These are phyloP conservation scores for Equus quagga DNA, from an alignment of 2,113 vertebrate genomes.

Conservation along the genomic window DNA sequence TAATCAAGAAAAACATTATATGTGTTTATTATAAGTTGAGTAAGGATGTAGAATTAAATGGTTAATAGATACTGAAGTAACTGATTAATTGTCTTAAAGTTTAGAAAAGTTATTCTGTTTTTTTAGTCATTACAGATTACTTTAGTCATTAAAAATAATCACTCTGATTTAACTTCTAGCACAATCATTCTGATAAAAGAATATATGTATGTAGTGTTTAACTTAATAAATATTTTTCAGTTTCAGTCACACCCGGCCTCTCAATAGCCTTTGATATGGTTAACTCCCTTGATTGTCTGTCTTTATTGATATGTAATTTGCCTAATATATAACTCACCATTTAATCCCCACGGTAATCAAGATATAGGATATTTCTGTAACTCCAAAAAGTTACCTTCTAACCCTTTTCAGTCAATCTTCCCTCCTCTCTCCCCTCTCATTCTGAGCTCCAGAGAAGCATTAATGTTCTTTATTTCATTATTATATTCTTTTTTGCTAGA, in stretches of 20 bases:
- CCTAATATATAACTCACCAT: neutral
- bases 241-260: neutral
- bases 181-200: neutral
- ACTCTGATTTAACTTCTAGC: neutral
- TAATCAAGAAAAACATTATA: neutral
- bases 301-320: neutral
- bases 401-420: neutral
- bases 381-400: neutral
- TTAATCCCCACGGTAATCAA: neutral
- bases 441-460: neutral
- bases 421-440: too few relatives aligned
- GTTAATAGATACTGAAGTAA: neutral
- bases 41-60: neutral
- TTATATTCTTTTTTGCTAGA: neutral
- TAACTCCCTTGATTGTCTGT: neutral
- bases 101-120: slow-evolving; percentile 15
- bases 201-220: neutral
- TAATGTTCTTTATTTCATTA: neutral
- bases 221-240: neutral
- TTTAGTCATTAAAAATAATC: neutral
- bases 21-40: neutral
- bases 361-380: neutral
- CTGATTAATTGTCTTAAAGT: neutral
- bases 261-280: neutral
- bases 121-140: neutral